Evolutionary conservation across 2,888 invertebrate species (phyloP), one percentile per base, ranked within the genome.

Genomic region (Camptogramma bilineatum): DNA sequence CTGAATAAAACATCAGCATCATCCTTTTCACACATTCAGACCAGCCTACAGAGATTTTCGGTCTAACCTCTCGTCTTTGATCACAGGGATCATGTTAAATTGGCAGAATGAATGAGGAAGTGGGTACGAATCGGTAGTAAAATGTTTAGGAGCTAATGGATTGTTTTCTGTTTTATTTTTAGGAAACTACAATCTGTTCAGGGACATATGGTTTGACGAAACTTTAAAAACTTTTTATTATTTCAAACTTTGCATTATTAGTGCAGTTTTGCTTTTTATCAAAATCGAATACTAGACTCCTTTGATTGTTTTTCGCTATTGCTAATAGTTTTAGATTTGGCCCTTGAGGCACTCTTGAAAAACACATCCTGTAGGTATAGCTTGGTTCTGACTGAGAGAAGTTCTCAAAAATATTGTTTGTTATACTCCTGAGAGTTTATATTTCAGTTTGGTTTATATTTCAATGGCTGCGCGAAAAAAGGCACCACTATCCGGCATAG

Each of bases 1-100:
- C 84, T 90, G 88, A 91, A 91, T 91, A 88, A 90, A 85, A 88
- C 88, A 91, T 76, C 68, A 66, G 78, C 81, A 83, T 88, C 82
- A 81, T 79, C 79, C 79, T 80, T 79, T 84, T 84, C 80, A 81
- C 83, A 83, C 81, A 74, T 79, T 72, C 75, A 68, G 71, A 71
- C 82, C 81, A 84, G 68, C 61, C 44, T 73, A 75, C 47, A n/a
- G 63, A 70, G 76, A 74, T 60, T 73, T 71, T 63, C 58, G 47
- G 21, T 48, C 47, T 60, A 48, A 46, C 55, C 52, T 55, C 59
- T 39, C 31, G 58, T 57, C 67, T 55, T 62, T 59, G 54, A 58
- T 42, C 47, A 65, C 66, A 39, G 62, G 58, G 68, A 50, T 70
- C 70, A 64, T 57, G 65, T 34, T 74, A 77, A 17, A 70, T 63